Conservation (phyloP, 2,888 invertebrate species). For the Coelopa pilipes region DNA sequence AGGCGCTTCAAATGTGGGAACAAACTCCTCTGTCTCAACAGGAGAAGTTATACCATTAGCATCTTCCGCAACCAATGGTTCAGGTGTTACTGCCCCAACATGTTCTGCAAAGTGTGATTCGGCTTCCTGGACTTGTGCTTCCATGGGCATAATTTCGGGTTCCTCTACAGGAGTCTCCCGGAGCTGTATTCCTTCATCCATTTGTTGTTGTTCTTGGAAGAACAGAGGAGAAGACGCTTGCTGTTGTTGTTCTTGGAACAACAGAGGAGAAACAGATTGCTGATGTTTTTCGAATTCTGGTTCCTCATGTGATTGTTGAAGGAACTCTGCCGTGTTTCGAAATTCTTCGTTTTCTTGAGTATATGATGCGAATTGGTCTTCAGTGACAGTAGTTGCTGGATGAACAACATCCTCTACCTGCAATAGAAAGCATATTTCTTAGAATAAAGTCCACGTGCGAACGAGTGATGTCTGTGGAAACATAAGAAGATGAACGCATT, state of each 20-base stretch:
- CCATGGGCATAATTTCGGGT: too few species aligned
- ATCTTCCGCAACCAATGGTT: not conserved
- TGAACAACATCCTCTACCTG: slow-evolving; percentile 56
- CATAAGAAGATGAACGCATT: too few species aligned
- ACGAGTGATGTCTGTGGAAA: not conserved
- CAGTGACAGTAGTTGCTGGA: slow-evolving; percentile 50
- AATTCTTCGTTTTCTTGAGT: slow-evolving; percentile 4
- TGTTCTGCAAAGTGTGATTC: not conserved
- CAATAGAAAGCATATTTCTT: slow-evolving; percentile 21
- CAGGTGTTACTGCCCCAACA: not conserved
- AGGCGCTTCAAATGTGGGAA: not conserved
- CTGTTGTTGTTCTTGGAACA: not conserved
- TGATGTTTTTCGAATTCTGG: not conserved
- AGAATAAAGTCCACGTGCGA: not conserved
- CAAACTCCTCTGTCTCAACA: too few species aligned
- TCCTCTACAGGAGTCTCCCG: too few species aligned
- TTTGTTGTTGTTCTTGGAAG: too few species aligned
- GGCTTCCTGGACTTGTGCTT: not conserved
- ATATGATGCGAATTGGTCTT: slow-evolving; percentile 38
- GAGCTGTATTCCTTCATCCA: too few species aligned
- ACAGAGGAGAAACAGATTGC: not conserved
- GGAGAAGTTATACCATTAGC: not conserved
- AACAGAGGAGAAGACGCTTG: not conserved
- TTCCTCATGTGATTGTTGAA: too few species aligned
- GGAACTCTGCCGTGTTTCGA: not conserved